Evolutionary conservation across 1,140 invertebrate genomes (phyloP), one percentile per base, ranked within the genome.

Genomic region (Drosophila repletoides): DNA sequence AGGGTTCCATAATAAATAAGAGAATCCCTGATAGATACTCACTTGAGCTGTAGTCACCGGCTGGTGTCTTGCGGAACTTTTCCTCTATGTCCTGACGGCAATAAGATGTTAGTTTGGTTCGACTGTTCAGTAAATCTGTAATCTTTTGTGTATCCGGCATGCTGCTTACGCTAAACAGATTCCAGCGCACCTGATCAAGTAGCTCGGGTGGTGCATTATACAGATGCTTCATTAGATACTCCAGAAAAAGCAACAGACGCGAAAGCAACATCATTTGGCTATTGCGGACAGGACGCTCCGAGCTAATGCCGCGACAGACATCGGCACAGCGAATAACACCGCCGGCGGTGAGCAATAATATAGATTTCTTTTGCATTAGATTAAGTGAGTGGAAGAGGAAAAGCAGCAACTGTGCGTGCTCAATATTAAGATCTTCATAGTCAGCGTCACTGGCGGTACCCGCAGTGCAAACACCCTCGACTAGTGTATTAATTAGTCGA

Each of bases 281-380:
- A 79, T 94, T 94, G 67, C 92, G 91, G 28, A 86, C 71, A 2
- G 74, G 74, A n/a, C 81, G 89, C 12, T 79, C 90, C 0, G 59
- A 31, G 6, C 68, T 72, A 3, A 93, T 91, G 38, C 91, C 90
- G 49, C 93, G 92, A 3, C 93, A 92, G n/a, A 93, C 92, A 89
- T 94, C 93, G 5, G 93, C 93, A 71, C 93, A 94, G 60, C 93
- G 91, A 38, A 94, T 93, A 10, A 94, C 93, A 2, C 93, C 93
- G 69, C 93, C 93, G 3, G 95, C 94, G 7, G 94, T 94, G 59
- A 95, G 91, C 5, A 98, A 91, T n/a, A 99, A 91, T 0, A 99
- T 95, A 2, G 95, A 95, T 91, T 99, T 99, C 90, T 98, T 99
- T 90, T 98, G 97, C 96, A 98, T 98, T 19, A 99, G 91, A 77